Evolutionary conservation across 2,888 invertebrate genomes (phyloP).

Genomic region (Hemicrepidius hirtus): DNA sequence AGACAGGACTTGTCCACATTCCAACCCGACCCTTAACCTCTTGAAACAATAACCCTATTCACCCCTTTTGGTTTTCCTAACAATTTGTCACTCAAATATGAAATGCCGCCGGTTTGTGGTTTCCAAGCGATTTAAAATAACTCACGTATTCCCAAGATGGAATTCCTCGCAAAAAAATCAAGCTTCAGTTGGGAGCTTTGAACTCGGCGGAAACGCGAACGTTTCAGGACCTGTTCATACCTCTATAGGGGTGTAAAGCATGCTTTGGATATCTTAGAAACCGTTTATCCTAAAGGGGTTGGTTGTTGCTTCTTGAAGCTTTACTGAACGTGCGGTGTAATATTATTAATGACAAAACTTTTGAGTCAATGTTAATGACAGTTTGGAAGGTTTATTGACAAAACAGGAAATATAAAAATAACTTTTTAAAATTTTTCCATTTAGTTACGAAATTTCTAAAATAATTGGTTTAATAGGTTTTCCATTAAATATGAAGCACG

Average conservation of each 20-base stretch:
- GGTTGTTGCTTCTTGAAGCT: neutral
- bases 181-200: slow-evolving; percentile 10
- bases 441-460: neutral
- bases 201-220: slow-evolving; percentile 1
- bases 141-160: neutral
- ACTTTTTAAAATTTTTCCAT: neutral
- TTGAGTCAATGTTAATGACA: too few relatives aligned
- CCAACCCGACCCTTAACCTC: too few relatives aligned
- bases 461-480: neutral
- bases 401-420: neutral
- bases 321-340: neutral
- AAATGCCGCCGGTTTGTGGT: neutral
- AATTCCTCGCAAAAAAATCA: slow-evolving; percentile 9
- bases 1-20: too few relatives aligned
- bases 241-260: slow-evolving; percentile 3
- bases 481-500: slow-evolving; percentile 8
- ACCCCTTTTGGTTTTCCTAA: neutral
- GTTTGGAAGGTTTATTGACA: neutral
- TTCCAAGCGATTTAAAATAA: slow-evolving; percentile 3
- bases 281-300: slow-evolving; percentile 14
- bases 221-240: slow-evolving; percentile 12
- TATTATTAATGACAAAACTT: slow-evolving; percentile 23
- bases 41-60: too few relatives aligned
- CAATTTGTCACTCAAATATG: slow-evolving; percentile 13
- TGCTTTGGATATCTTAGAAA: slow-evolving; percentile 18